These are phyloP conservation scores for Drosophila suboccidentalis DNA, from an alignment of 2,888 invertebrate species.

Conservation along the genomic window DNA sequence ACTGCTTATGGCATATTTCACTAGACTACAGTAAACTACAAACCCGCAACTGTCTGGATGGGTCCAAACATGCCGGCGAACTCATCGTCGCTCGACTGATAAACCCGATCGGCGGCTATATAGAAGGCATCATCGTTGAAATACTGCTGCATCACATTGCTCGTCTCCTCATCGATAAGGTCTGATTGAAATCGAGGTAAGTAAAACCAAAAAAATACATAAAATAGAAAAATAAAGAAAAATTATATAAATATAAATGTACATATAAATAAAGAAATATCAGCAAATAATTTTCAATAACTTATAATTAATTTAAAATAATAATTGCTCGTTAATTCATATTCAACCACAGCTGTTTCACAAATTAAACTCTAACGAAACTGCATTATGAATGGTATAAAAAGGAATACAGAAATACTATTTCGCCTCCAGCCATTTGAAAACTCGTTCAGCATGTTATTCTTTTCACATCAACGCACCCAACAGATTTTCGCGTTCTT, in stretches of 20 bases:
- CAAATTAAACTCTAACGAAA: not conserved
- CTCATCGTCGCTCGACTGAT: slow-evolving; percentile 84
- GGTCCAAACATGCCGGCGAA: slow-evolving; percentile 85
- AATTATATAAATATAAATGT: not conserved
- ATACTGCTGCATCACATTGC: slow-evolving; percentile 84
- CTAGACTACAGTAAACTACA: slow-evolving; percentile 49
- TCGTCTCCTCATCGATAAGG: slow-evolving; percentile 83
- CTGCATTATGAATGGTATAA: not conserved
- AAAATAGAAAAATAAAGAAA: slow-evolving; percentile 21
- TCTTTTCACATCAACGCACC: slow-evolving; percentile 11
- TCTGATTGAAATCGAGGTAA: slow-evolving; percentile 60
- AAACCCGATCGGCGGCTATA: slow-evolving; percentile 84
- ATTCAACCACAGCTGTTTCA: not conserved
- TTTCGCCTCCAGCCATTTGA: not conserved
- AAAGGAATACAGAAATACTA: not conserved
- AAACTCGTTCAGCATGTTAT: slow-evolving; percentile 2
- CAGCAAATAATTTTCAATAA: not conserved
- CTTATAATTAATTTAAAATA: not conserved
- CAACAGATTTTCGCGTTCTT: slow-evolving; percentile 4
- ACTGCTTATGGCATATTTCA: slow-evolving; percentile 19
- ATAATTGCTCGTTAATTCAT: not conserved
- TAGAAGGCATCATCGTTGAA: slow-evolving; percentile 85
- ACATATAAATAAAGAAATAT: slow-evolving; percentile 6
- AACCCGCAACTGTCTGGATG: slow-evolving; percentile 85
- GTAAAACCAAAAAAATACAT: slow-evolving; percentile 35